Evolutionary conservation across 2,797 vertebrate species (phyloP).

Genomic region (Menidia menidia): DNA sequence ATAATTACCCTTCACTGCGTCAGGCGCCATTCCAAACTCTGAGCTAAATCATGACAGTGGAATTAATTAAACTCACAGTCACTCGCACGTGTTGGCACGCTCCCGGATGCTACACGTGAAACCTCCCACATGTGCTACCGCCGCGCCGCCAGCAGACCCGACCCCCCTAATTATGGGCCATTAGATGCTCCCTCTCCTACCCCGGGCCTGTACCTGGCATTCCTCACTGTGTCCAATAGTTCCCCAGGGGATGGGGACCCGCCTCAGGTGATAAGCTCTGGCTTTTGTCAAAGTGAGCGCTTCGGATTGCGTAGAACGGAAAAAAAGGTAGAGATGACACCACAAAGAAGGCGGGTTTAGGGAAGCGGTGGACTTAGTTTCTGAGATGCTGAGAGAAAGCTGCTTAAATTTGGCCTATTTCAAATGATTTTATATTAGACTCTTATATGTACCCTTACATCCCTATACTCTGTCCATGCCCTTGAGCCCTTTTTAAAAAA

Average conservation of each 20-base stretch:
- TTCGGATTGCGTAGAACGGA: not conserved
- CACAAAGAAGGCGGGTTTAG: not conserved
- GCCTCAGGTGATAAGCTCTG: constrained; percentile 27
- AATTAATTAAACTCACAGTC: constrained; percentile 32
- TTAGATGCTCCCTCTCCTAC: constrained; percentile 49
- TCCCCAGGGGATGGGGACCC: constrained; percentile 28
- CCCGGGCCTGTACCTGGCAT: constrained; percentile 65
- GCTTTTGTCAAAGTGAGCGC: constrained; percentile 11
- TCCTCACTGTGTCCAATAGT: constrained; percentile 55
- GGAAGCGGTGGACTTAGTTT: no score
- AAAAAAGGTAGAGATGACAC: not conserved
- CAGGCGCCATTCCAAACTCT: constrained; percentile 9
- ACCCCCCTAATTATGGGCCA: constrained; percentile 71
- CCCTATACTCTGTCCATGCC: not conserved
- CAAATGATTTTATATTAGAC: constrained; percentile 7
- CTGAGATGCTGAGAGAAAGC: constrained; percentile 25
- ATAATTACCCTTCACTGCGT: constrained; percentile 25
- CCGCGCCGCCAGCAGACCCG: constrained; percentile 52
- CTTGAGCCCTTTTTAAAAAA: no score
- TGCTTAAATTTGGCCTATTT: constrained; percentile 5
- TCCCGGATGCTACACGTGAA: constrained; percentile 41
- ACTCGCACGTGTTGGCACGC: constrained; percentile 32
- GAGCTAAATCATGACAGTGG: constrained; percentile 19
- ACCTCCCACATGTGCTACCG: constrained; percentile 46
- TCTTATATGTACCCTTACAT: no score